Evolutionary conservation across 2,888 invertebrate genomes (phyloP).

Genomic region (Argyra leucocephala): DNA sequence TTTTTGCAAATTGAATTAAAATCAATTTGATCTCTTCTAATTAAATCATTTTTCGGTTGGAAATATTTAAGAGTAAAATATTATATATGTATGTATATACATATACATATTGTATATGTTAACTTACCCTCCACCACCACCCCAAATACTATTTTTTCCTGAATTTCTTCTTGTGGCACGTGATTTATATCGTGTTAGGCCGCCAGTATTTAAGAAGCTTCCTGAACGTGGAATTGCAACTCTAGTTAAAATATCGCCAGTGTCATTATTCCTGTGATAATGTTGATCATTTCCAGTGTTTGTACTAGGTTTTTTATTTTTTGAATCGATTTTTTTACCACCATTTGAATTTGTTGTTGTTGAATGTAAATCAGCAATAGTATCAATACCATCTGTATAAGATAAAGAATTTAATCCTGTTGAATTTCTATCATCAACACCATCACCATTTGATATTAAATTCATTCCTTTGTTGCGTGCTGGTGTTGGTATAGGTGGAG

Average conservation of each 20-base stretch:
- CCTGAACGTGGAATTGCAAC: conserved; percentile 78
- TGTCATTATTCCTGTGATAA: conserved; percentile 20
- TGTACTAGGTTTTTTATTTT: conserved; percentile 17
- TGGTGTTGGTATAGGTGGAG: conserved; percentile 46
- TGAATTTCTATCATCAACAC: neutral
- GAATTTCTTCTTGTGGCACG: conserved; percentile 40
- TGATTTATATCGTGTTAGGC: conserved; percentile 65
- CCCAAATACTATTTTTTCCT: conserved; percentile 30
- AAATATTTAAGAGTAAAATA: too few species aligned
- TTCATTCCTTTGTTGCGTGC: conserved; percentile 15
- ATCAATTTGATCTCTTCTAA: too few species aligned
- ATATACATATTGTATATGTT: too few species aligned
- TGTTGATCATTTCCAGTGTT: conserved; percentile 14
- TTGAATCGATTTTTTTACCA: conserved; percentile 13
- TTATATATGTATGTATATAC: too few species aligned
- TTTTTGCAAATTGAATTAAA: too few species aligned
- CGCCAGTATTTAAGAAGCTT: conserved; percentile 74
- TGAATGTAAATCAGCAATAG: conserved; percentile 4
- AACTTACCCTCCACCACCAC: conserved; percentile 45
- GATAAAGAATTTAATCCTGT: neutral
- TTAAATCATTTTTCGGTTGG: too few species aligned
- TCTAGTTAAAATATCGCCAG: conserved; percentile 72
- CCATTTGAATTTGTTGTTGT: conserved; percentile 9
- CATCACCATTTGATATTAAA: conserved; percentile 17
- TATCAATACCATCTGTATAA: neutral